These are phyloP conservation scores for Alosa alosa DNA, from an alignment of 2,113 vertebrate genomes.

Conservation along the genomic window DNA sequence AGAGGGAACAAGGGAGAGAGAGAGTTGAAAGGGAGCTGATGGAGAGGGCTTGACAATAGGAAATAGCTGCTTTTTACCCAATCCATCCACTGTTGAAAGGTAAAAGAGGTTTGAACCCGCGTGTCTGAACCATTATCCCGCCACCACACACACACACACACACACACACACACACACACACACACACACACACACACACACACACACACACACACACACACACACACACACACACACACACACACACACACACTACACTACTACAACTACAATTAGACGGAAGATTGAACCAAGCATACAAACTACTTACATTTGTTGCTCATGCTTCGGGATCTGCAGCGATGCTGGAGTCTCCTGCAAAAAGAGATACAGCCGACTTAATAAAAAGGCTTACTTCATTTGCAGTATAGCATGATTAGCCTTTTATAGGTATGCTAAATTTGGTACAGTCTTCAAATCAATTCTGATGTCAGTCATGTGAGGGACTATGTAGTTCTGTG, in stretches of 20 bases:
- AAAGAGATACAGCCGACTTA: slow-evolving; percentile 41
- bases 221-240: neutral
- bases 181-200: neutral
- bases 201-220: slow-evolving; percentile 9
- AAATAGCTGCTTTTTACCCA: neutral
- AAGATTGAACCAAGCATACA: neutral
- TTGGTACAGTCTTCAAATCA: no score
- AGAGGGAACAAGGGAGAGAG: slow-evolving; percentile 12
- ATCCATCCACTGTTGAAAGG: neutral
- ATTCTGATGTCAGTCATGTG: no score
- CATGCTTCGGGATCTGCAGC: slow-evolving; percentile 52
- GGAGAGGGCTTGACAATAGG: neutral
- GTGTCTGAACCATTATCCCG: no score
- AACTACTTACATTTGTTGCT: slow-evolving; percentile 69
- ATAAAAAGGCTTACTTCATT: no score
- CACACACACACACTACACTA: neutral
- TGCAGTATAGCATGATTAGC: no score
- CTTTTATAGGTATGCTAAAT: no score
- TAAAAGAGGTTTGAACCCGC: no score
- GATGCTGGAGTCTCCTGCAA: slow-evolving; percentile 50
- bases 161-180: neutral
- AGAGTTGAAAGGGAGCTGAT: neutral
- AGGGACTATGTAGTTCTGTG: no score
- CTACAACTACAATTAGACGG: neutral
- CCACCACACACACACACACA: neutral